Conservation (phyloP, 2,888 invertebrate species). For the Metellina segmentata region DNA sequence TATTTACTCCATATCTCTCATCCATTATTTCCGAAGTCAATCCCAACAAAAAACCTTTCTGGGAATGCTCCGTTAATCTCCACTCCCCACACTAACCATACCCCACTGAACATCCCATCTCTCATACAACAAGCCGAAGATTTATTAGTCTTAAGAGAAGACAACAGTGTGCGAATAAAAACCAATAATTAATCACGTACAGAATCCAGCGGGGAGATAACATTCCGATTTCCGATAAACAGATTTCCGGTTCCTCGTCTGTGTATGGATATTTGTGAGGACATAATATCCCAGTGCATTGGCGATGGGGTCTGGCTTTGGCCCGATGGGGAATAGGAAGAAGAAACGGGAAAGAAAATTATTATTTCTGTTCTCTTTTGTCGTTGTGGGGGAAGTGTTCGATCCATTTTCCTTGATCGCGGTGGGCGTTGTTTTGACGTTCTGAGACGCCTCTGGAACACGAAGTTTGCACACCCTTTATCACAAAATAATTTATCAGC, state of each 20-base stretch:
- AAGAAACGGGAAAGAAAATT: constrained; percentile 12
- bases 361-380: constrained; percentile 18
- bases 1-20: no score
- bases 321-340: not conserved
- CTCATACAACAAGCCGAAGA: constrained; percentile 20
- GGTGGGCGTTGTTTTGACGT: constrained; percentile 69
- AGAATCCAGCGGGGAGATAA: constrained; percentile 54
- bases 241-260: constrained; percentile 51
- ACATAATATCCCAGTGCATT: constrained; percentile 31
- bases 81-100: not conserved
- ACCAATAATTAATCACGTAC: constrained; percentile 69
- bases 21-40: not conserved
- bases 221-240: constrained; percentile 67
- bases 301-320: not conserved
- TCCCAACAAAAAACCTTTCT: not conserved
- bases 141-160: constrained; percentile 61
- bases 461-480: constrained; percentile 60
- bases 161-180: constrained; percentile 44
- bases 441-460: constrained; percentile 26
- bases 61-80: not conserved
- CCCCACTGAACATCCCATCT: not conserved
- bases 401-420: constrained; percentile 44
- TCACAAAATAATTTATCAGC: constrained; percentile 63
- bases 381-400: constrained; percentile 24
- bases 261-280: constrained; percentile 14